Base-by-base conservation (phyloP, 1,140 invertebrate genomes). In the Drosophila ogumai region DNA sequence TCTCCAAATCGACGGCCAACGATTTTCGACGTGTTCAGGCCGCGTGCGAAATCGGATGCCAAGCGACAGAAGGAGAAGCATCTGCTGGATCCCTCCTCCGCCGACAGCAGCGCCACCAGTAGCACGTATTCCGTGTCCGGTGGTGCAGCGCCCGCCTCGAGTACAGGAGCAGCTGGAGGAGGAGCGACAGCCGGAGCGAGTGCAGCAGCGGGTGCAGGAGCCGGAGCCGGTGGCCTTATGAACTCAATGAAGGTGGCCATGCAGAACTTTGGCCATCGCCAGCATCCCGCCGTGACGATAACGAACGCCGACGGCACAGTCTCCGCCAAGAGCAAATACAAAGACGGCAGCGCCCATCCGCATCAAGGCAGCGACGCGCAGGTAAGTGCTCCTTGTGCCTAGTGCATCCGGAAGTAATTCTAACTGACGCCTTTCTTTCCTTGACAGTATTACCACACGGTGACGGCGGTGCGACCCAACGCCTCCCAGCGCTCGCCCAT, bases 21-120 rank as follows among this genome's bases (percentile, higher is more conserved):
- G 7, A 94, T 98, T 60, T 96, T 98, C 81, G 97, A 98, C 91
- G 96, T 96, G 17, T 98, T 98, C 91, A 94, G 96, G 85, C 97
- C 95, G 43, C 94, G 95, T 69, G 96, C 95, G 79, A 98, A 96
- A 93, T 97, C 95, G 4, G 97, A 98, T 93, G 94, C 80, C 93
- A 95, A 93, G 82, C 93, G 71, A 94, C 94, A 93, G 95, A 96
- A 93, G 95, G 84, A 92, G 31, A 82, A 81, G 38, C 78, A 90
- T 41, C 43, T 91, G 28, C 54, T 84, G 50, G 82, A 90, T 47
- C 76, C 81, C 3, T 92, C 88, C 13, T 90, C 88, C 34, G 85
- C 78, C 7, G 91, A 90, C 90, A 94, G 72, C 69, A 91, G 54
- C 93, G 94, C 88, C 43, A 85, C 91, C 38, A 92, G 92, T 61